Conservation (phyloP, 1,140 invertebrate species). For the Nephotettix cincticeps region DNA sequence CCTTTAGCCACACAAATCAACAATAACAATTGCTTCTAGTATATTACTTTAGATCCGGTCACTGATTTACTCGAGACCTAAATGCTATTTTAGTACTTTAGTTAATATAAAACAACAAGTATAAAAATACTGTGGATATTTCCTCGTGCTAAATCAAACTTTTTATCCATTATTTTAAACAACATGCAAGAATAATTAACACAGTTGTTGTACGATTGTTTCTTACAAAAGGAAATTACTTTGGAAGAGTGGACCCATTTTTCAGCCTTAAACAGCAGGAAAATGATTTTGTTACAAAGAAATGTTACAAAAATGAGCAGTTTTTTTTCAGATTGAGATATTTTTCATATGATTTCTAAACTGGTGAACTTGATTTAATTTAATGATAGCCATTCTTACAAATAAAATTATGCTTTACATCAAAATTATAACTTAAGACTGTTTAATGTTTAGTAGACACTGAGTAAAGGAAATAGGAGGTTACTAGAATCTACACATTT, state of each 20-base stretch:
- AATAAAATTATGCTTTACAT: neutral
- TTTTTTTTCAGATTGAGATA: neutral
- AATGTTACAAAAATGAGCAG: slow-evolving; percentile 10
- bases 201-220: neutral
- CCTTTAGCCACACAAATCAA: neutral
- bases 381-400: neutral
- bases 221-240: neutral
- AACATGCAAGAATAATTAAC: neutral
- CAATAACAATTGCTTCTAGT: neutral
- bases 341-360: neutral
- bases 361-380: neutral
- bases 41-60: neutral
- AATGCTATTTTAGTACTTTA: neutral
- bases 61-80: neutral
- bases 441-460: neutral
- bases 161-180: neutral
- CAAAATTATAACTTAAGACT: neutral
- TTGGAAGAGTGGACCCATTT: slow-evolving; percentile 1
- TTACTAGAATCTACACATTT: neutral
- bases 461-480: neutral
- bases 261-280: slow-evolving; percentile 2
- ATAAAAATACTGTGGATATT: slow-evolving; percentile 16
- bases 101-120: neutral
- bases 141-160: neutral
- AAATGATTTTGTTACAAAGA: neutral